A percentile compares a stretch with the other conserved stretches of the same genome.
Conservation (phyloP, 2,888 invertebrate species). For the Xestia xanthographa region DNA sequence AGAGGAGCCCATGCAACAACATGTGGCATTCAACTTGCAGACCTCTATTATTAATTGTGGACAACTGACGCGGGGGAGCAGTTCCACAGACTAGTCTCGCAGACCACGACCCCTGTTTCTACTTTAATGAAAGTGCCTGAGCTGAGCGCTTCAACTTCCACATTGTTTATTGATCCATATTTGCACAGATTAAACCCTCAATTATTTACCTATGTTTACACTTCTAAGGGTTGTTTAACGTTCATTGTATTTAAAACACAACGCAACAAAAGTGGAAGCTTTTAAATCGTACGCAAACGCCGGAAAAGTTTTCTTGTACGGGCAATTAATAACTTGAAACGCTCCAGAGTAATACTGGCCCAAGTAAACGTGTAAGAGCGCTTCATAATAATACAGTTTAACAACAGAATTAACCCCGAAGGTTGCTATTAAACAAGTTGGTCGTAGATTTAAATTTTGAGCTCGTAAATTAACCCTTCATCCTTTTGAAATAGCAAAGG, state of each 20-base stretch:
- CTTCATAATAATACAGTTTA: slow-evolving; percentile 86
- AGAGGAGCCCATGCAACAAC: slow-evolving; percentile 87
- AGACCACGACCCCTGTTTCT: slow-evolving; percentile 76
- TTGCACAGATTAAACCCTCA: slow-evolving; percentile 62
- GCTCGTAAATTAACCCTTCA: slow-evolving; percentile 90
- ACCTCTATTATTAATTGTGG: slow-evolving; percentile 89
- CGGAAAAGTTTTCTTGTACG: slow-evolving; percentile 65
- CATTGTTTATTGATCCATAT: slow-evolving; percentile 78
- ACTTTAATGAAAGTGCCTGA: slow-evolving; percentile 81
- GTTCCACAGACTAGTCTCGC: slow-evolving; percentile 69
- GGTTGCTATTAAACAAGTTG: slow-evolving; percentile 88
- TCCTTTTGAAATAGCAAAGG: slow-evolving; percentile 90
- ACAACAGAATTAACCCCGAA: slow-evolving; percentile 87
- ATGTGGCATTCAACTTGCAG: slow-evolving; percentile 88
- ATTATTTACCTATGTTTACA: slow-evolving; percentile 59
- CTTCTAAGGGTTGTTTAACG: slow-evolving; percentile 29
- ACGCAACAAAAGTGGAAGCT: slow-evolving; percentile 56
- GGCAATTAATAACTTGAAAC: slow-evolving; percentile 68
- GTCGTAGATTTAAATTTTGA: slow-evolving; percentile 90
- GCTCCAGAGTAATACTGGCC: slow-evolving; percentile 57
- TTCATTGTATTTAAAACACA: slow-evolving; percentile 50
- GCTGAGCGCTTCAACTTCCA: slow-evolving; percentile 69
- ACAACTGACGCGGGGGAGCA: slow-evolving; percentile 84
- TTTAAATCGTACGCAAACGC: slow-evolving; percentile 66
- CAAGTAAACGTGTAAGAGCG: slow-evolving; percentile 73